Base-by-base conservation (phyloP, 2,113 vertebrate species). In the Panthera uncia region DNA sequence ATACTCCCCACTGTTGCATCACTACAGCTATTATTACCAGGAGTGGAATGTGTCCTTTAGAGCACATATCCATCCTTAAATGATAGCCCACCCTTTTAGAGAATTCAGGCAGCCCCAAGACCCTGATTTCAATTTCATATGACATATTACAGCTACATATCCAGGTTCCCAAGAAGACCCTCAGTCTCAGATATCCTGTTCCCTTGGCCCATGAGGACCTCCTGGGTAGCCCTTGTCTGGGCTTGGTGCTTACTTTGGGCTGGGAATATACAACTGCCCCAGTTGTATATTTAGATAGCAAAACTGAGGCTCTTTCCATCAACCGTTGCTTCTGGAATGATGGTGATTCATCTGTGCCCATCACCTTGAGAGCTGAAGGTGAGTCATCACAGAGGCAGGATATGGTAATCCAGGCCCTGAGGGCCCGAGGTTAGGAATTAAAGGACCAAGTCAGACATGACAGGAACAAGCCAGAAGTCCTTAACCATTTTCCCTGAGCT, bases 311-410 rank as follows among this genome's bases (percentile, higher is more conserved):
- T 96, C 73, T 93, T 97, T 83, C 55, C 50, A 73, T 94, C n/a
- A 16, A 25, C 66, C 33, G 27, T 61, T 94, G 29, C n/a, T 96
- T 94, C 76, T 63, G 50, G 78, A 92, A 78, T 19, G 21, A 55
- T 27, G 78, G 23, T 97, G 97, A 94, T 66, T 92, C 88, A 95
- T 74, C 45, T 74, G n/a, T 96, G 81, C 61, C 36, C 33, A 19
- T 14, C 19, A 45, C 85, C 80, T 78, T 91, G 41, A 96, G 48
- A 95, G 69, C 33, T 65, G 55, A 97, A 92, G 61, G 55, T 86
- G 84, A 96, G 27, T 93, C 94, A 93, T 38, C 29, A 41, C 1
- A 5, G 36, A 85, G 18, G 57, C 48, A 68, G 52, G 76, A 87
- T 31, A 48, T 18, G 66, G 71, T 80, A 94, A 18, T 66, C 71